Evolutionary conservation across 35 echinoderm and acorn worm species (phyloP).

Genomic region (Apostichopus californicus): DNA sequence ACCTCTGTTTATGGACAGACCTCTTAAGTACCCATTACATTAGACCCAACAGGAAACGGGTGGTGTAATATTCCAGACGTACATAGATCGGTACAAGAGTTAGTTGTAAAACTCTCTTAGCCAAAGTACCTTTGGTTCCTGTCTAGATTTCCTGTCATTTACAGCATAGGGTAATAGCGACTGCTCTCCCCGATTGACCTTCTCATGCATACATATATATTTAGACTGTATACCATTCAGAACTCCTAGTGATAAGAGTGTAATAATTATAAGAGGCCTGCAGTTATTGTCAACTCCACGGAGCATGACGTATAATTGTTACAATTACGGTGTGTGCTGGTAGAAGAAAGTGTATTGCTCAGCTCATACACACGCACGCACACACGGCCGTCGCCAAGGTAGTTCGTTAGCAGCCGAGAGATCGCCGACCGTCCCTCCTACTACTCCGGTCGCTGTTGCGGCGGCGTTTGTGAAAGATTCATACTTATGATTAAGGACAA

Average conservation of each 20-base stretch:
- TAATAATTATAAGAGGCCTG: not conserved
- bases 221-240: no score
- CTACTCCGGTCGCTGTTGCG: not conserved
- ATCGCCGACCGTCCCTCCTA: no score
- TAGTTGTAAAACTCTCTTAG: not conserved
- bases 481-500: not conserved
- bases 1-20: no score
- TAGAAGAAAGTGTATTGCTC: not conserved
- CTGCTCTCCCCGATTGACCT: no score
- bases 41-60: not conserved
- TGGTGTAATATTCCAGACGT: not conserved
- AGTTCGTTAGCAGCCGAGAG: no score
- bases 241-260: no score
- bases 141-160: not conserved
- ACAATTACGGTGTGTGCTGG: not conserved
- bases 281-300: not conserved
- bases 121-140: not conserved
- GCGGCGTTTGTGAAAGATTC: not conserved
- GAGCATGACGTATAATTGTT: not conserved
- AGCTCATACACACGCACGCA: no score
- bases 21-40: no score
- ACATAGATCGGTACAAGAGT: not conserved
- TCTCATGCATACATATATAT: no score
- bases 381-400: no score
- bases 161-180: not conserved